Evolutionary conservation across 2,888 invertebrate species (phyloP), one percentile per base, ranked within the genome.

Genomic region (Apamea crenata): DNA sequence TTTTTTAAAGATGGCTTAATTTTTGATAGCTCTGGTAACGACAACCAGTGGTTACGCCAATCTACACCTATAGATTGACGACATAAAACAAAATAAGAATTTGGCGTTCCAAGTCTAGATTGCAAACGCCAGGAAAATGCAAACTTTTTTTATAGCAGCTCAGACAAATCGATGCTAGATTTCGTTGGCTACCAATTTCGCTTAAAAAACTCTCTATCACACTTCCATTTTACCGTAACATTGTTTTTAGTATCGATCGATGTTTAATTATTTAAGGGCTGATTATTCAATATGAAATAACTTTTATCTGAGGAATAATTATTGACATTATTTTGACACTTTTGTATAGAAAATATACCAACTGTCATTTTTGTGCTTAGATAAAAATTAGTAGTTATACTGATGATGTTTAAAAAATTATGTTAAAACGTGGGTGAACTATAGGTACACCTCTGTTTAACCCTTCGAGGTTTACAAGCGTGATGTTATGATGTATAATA

Each of bases 171-270:
- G 32, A 44, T 69, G 44, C 44, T 69, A 21, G 18, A 65, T 65
- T 44, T 56, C 53, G 7, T 79, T 79, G 79, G 79, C 70, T 18
- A 7, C 79, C 79, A 79, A 29, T 53, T 56, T 65, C 12, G 32
- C 21, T 69, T 78, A 8, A 18, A 1, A 8, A 6, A 16, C 3
- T 56, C 32, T 36, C 16, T 3, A 44, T 32, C 25, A 53, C 32
- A 25, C 8, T 32, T 56, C 53, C 16, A 21, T 78, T 69, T 78
- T 69, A 1, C 21, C 10, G 44, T 4, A 36, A 36, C n/a, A 59
- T 29, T 68, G 18, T 67, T 59, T 53, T 36, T 66, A 59, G n/a
- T n/a, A n/a, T n/a, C n/a, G n/a, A n/a, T 36, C 36, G 36, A 36
- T 36, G 36, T 36, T 36, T 36, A 36, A 36, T 36, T 36, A 5